Conservation (phyloP, 1,140 invertebrate genomes). For the Arctopsyche grandis region DNA sequence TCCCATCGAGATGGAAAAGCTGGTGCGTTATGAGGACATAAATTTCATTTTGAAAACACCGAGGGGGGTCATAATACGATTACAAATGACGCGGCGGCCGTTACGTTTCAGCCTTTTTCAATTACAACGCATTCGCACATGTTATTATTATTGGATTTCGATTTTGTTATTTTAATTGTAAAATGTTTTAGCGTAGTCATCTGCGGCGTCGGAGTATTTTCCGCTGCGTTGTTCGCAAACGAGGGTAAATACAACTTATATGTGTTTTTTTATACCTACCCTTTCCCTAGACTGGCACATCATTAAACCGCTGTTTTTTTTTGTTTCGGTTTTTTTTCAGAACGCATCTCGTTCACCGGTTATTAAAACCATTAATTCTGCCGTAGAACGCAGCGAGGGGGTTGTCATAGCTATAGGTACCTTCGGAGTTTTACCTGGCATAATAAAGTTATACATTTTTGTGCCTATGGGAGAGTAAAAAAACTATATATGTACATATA, state of each 20-base stretch:
- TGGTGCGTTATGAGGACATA: conserved; percentile 17
- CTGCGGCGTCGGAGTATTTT: too few relatives aligned
- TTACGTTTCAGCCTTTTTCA: not conserved
- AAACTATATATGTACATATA: too few relatives aligned
- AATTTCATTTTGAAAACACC: conserved; percentile 22
- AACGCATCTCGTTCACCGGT: conserved; percentile 42
- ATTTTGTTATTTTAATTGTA: not conserved
- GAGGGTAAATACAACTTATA: too few relatives aligned
- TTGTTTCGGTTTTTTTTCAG: conserved; percentile 29
- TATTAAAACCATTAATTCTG: conserved; percentile 45
- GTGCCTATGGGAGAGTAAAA: too few relatives aligned
- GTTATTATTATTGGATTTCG: not conserved
- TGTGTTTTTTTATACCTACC: too few relatives aligned
- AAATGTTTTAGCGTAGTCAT: not conserved
- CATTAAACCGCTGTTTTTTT: conserved; percentile 16
- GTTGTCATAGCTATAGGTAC: not conserved
- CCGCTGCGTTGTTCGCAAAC: too few relatives aligned
- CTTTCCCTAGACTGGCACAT: conserved; percentile 5
- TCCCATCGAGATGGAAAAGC: not conserved
- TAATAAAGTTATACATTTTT: not conserved
- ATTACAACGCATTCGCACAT: not conserved
- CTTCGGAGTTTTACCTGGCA: not conserved
- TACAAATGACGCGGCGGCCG: not conserved
- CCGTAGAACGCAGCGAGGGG: not conserved
- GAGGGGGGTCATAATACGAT: not conserved